These are phyloP conservation scores for Hedychridium roseum DNA, from an alignment of 2,888 invertebrate species.

Conservation along the genomic window DNA sequence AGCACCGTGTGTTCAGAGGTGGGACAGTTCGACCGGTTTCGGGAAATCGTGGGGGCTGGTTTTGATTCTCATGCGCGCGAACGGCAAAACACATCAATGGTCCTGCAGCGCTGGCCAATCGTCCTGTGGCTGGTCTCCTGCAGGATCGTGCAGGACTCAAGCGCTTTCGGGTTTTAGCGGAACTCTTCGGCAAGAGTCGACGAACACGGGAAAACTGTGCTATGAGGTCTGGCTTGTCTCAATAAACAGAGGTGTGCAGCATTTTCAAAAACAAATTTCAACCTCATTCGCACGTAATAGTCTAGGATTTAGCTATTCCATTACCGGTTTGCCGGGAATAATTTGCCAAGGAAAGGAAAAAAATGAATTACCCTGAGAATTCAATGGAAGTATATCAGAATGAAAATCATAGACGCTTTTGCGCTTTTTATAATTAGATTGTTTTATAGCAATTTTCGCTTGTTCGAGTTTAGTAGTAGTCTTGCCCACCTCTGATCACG, in stretches of 20 bases:
- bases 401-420: no score
- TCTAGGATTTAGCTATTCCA: no score
- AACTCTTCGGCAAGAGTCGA: conserved; percentile 36
- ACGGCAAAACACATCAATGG: conserved; percentile 42
- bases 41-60: conserved; percentile 18
- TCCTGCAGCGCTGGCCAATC: conserved; percentile 54
- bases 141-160: conserved; percentile 48
- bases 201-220: conserved; percentile 30
- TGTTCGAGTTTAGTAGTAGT: no score
- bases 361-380: no score
- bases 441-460: no score
- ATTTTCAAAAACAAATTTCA: no score
- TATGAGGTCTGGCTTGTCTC: conserved; percentile 30
- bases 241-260: conserved; percentile 36
- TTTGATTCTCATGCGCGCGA: conserved; percentile 49
- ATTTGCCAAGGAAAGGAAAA: no score
- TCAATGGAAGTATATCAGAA: no score
- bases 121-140: conserved; percentile 52
- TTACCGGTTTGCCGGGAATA: no score
- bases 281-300: no score
- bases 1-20: conserved; percentile 35
- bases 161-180: conserved; percentile 35
- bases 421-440: no score
- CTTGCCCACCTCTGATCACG: conserved; percentile 30
- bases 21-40: conserved; percentile 24